Evolutionary conservation across 2,888 invertebrate species (phyloP).

Genomic region (Rhaphigaster nebulosa): DNA sequence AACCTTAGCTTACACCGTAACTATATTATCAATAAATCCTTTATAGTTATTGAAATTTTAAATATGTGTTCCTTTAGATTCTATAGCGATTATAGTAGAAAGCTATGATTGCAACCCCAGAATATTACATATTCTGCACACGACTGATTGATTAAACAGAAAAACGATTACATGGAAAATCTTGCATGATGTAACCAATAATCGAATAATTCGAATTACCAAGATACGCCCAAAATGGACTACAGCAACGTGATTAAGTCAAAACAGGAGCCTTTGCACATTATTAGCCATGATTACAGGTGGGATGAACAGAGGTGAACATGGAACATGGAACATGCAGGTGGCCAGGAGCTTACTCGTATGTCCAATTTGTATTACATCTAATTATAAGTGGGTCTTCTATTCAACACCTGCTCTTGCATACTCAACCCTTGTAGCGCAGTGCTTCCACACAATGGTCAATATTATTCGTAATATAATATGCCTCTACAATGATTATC

Average conservation of each 20-base stretch:
- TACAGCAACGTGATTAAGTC: neutral
- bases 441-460: neutral
- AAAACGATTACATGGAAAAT: no score
- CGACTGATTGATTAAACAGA: no score
- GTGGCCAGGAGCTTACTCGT: neutral
- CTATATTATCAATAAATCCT: no score
- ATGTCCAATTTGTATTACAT: conserved; percentile 17
- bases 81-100: no score
- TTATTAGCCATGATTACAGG: neutral
- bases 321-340: neutral
- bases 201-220: no score
- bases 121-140: no score
- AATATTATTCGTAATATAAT: neutral
- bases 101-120: no score
- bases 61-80: no score
- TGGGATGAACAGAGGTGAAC: no score
- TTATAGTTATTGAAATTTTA: no score
- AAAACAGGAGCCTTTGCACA: neutral
- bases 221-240: neutral
- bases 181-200: no score
- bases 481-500: neutral
- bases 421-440: neutral
- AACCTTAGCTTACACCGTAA: no score
- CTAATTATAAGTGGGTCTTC: neutral
- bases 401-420: neutral